Evolutionary conservation across 2,113 vertebrate genomes (phyloP).

Genomic region (Dendropsophus ebraccatus): DNA sequence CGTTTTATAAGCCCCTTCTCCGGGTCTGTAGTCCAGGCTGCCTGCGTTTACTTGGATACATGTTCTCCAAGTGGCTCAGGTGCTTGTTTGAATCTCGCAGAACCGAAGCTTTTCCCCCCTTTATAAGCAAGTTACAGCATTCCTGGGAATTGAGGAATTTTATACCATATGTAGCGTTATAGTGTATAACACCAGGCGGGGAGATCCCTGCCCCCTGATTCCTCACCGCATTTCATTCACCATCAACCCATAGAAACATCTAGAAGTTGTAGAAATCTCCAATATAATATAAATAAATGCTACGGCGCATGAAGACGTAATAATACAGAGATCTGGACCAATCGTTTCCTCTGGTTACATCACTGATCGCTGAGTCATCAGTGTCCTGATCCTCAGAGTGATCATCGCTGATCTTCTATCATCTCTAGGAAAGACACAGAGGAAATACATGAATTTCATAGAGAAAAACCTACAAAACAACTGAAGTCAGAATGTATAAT

Average conservation of each 20-base stretch:
- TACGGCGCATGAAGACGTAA: neutral
- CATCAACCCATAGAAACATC: neutral
- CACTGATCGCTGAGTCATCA: neutral
- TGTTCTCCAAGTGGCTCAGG: neutral
- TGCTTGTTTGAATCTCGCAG: conserved; percentile 1
- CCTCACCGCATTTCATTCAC: neutral
- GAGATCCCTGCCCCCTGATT: neutral
- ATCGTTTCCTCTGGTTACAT: neutral
- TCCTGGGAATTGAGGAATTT: conserved; percentile 26
- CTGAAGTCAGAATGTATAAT: too few species aligned
- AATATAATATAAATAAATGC: neutral
- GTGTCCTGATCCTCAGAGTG: neutral
- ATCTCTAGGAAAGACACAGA: too few species aligned
- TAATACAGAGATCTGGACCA: neutral
- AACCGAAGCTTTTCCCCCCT: neutral
- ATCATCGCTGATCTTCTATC: neutral
- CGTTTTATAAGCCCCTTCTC: neutral
- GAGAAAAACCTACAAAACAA: too few species aligned
- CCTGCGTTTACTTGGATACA: neutral
- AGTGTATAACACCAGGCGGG: neutral
- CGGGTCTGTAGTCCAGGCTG: neutral
- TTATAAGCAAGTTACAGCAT: conserved; percentile 1
- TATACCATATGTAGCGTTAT: neutral
- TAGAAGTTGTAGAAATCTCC: neutral
- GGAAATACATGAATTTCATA: too few species aligned